Percentiles rank a stretch among this genome's conserved stretches.
Evolutionary conservation across 1,140 invertebrate species (phyloP).

Genomic region (Apis dorsata): DNA sequence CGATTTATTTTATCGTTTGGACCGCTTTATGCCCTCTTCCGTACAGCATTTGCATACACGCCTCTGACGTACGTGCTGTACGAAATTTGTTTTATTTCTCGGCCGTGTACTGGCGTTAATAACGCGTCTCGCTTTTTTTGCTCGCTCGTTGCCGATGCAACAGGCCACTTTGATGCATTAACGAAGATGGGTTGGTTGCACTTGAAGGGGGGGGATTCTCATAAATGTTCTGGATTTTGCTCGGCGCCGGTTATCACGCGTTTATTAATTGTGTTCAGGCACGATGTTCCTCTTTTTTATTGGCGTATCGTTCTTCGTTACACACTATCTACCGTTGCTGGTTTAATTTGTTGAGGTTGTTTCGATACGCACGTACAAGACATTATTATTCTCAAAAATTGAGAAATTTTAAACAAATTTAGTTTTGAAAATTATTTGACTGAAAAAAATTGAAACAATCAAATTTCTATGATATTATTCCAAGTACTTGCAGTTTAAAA

Average conservation of each 20-base stretch:
- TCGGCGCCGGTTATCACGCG: neutral
- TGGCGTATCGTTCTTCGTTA: slow-evolving; percentile 6
- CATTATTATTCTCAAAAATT: too few relatives aligned
- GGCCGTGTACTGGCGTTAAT: slow-evolving; percentile 43
- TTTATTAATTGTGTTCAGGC: slow-evolving; percentile 30
- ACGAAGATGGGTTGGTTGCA: neutral
- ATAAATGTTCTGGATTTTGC: slow-evolving; percentile 26
- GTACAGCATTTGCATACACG: slow-evolving; percentile 46
- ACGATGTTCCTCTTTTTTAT: neutral
- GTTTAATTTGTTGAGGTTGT: neutral
- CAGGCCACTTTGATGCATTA: slow-evolving; percentile 17
- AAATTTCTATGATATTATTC: too few relatives aligned
- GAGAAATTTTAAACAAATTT: too few relatives aligned
- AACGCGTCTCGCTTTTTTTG: slow-evolving; percentile 15
- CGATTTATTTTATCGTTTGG: slow-evolving; percentile 53
- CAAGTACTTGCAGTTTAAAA: too few relatives aligned
- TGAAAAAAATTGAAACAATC: too few relatives aligned
- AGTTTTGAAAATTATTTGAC: too few relatives aligned
- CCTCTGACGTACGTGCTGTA: slow-evolving; percentile 31
- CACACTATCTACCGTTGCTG: neutral
- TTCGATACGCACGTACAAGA: too few relatives aligned
- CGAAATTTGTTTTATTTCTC: slow-evolving; percentile 51
- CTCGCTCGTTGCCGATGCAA: neutral
- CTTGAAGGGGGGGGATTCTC: neutral
- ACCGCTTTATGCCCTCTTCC: slow-evolving; percentile 42